Evolutionary conservation across 2,888 invertebrate genomes (phyloP), one percentile per base, ranked within the genome.

Genomic region (Ischnura elegans): DNA sequence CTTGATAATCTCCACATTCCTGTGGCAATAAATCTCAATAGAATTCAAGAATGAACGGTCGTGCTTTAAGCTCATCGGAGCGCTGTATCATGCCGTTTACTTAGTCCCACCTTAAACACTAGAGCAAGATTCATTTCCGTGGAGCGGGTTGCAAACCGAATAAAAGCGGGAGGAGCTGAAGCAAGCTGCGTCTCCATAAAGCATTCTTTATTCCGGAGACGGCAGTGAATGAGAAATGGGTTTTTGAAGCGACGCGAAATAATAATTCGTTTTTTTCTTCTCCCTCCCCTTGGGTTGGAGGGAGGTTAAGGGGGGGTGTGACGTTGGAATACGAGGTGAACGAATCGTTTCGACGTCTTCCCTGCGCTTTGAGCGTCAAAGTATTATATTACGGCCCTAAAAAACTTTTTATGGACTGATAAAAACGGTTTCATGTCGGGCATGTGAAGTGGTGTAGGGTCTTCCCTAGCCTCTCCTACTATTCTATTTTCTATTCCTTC

Each of bases 371-470:
- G 76, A 76, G 76, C 76, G 76, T 76, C 76, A 76, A 76, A 76
- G 76, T 76, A 76, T 76, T 76, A 76, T 76, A 76, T 76, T 76
- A 36, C 76, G 76, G 76, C 76, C 36, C 76, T 76, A 36, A 76
- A 51, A 76, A 76, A 76, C 76, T 76, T 76, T 76, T 76, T 76
- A 76, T 76, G 76, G 76, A 76, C 76, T 76, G 76, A 76, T 76
- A 76, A 76, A 76, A 76, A 76, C 36, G 76, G 76, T 61, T 19
- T 19, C 25, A 25, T n/a, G 61, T 61, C n/a, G 61, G 25, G 61
- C 4, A n/a, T 8, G 61, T 36, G 36, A 29, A 29, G 29, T 29
- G 66, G n/a, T 6, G 21, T 61, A 25, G 29, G 29, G 29, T 66
- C 29, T 29, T 8, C 55, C 29, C 66, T 29, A n/a, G 13, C 29